Percentiles rank a stretch among this genome's conserved stretches.
Conservation (phyloP, 2,797 vertebrate species). For the Chiloscyllium punctatum region DNA sequence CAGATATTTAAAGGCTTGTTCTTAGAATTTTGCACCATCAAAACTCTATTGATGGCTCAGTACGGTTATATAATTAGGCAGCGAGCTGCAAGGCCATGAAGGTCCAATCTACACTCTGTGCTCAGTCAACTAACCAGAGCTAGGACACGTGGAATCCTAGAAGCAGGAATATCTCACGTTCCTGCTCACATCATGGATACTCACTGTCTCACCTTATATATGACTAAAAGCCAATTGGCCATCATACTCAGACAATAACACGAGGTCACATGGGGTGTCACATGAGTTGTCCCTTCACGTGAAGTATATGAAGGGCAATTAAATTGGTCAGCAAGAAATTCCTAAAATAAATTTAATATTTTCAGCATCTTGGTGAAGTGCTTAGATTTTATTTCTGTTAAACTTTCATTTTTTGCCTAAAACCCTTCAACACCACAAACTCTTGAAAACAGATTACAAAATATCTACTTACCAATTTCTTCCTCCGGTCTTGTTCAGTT, state of each 20-base stretch:
- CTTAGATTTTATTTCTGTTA: neutral
- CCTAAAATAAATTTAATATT: neutral
- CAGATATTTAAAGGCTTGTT: neutral
- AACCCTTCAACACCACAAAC: neutral
- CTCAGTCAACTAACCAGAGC: neutral
- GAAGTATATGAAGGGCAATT: neutral
- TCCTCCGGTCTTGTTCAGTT: slow-evolving; percentile 95
- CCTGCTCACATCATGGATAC: neutral
- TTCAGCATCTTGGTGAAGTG: neutral
- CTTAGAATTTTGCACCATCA: neutral
- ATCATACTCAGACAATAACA: neutral
- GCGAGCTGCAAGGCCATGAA: neutral
- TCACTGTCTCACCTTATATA: neutral
- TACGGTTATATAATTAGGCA: neutral
- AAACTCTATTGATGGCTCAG: neutral
- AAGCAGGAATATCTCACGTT: neutral
- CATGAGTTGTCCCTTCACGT: neutral
- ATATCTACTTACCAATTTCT: slow-evolving; percentile 71
- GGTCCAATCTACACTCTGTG: neutral
- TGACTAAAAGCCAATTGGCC: neutral
- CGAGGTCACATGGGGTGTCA: neutral
- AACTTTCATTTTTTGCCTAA: neutral
- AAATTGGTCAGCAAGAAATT: neutral
- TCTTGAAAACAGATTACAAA: neutral
- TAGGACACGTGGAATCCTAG: neutral